These are phyloP conservation scores for Ectropis grisescens DNA, from an alignment of 1,140 invertebrate genomes.

Conservation along the genomic window DNA sequence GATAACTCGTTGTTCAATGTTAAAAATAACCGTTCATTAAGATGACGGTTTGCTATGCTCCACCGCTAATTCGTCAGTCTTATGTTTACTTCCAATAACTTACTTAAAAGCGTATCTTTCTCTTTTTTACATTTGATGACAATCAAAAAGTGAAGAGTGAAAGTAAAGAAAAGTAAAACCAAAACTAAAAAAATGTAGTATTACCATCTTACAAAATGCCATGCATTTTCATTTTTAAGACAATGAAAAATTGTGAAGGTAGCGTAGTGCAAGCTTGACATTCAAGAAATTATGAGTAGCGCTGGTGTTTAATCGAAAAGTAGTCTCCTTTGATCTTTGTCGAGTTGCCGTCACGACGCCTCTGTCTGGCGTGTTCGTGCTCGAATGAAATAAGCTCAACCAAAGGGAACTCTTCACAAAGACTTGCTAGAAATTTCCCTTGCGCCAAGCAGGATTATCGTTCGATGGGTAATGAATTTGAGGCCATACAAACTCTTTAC, in stretches of 20 bases:
- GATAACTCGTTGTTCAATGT: constrained; percentile 24
- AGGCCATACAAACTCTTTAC: too few species aligned
- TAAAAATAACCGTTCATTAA: constrained; percentile 26
- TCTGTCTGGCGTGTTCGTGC: constrained; percentile 9
- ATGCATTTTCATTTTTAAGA: too few species aligned
- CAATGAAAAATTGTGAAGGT: too few species aligned
- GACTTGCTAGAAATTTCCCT: constrained; percentile 4
- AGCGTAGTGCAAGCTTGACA: constrained; percentile 9
- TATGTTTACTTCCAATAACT: constrained; percentile 3
- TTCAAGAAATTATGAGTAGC: constrained; percentile 14
- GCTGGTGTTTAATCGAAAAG: constrained; percentile 14
- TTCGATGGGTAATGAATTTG: background rate
- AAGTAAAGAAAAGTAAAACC: background rate
- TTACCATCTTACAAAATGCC: too few species aligned
- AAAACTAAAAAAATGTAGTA: background rate
- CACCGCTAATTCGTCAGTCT: constrained; percentile 7
- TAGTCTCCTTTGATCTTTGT: constrained; percentile 17
- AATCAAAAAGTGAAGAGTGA: background rate
- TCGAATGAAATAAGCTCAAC: constrained; percentile 10
- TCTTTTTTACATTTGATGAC: background rate
- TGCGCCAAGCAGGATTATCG: constrained; percentile 5
- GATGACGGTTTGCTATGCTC: constrained; percentile 4
- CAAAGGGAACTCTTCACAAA: constrained; percentile 4
- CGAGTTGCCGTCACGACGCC: constrained; percentile 8
- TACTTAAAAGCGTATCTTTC: background rate